Base-by-base conservation (phyloP, 2,113 vertebrate genomes). In the Thalassarche chlororhynchos region DNA sequence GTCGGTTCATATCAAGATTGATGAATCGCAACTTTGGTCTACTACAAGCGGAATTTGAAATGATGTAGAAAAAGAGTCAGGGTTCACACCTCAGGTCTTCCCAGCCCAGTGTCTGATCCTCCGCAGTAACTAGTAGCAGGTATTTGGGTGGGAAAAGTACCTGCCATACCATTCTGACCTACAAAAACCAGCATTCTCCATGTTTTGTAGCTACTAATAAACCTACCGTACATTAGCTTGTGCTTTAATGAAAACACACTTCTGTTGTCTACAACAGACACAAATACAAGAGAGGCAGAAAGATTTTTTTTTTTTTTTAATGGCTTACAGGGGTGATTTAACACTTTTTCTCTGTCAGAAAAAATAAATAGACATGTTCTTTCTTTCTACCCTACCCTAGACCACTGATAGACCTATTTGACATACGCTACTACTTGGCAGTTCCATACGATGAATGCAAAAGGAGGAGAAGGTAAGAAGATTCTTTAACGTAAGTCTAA, bases 361-460 rank as follows among this genome's bases (percentile, higher is more conserved):
- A 11, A 49, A 55, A 29, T 29, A 16, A 13, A 29, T n/a, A 6
- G 11, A 7, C 21, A 5, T 1, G 0, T 21, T 83, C 4, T 72
- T 87, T 65, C 72, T 66, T 51, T 55, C 64, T 93, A 2, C 38
- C 51, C 52, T 81, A 1, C 42, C 84, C 23, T 93, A 99, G 99
- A 84, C 99, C 99, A 23, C 98, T 99, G 98, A 96, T 99, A 58
- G 98, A 99, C 78, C 97, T 99, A 32, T 98, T 99, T 3, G 98
- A 99, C 98, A 96, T 98, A 12, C 97, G 99, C 17, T 99, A 99
- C 94, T 99, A 99, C 97, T 98, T 99, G 98, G 99, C 99, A 12
- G 98, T 99, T 94, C 99, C 99, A 0, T 99, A 99, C 0, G 98
- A 99, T 17, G 99, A 99, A 87, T 99, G 99, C 99, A 99, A 99